These are phyloP conservation scores for Meriones psammophilus DNA, from an alignment of 2,797 vertebrate species.

Conservation along the genomic window DNA sequence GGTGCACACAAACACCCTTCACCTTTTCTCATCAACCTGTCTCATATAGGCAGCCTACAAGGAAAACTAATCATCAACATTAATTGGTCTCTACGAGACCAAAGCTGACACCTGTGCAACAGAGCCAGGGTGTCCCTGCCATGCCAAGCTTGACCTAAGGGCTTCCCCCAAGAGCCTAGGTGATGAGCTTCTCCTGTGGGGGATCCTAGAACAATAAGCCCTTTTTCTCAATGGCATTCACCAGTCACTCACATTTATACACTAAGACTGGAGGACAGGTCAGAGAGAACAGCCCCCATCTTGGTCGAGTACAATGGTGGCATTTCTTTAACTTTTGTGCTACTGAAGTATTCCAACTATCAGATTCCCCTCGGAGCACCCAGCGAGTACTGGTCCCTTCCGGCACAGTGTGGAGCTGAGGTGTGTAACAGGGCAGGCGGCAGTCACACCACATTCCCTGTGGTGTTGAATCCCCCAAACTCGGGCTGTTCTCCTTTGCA, in stretches of 20 bases:
- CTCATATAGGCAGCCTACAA: too few relatives aligned
- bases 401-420: not conserved
- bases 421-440: not conserved
- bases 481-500: not conserved
- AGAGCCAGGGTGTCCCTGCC: not conserved
- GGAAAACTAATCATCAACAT: not conserved
- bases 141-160: not conserved
- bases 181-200: not conserved
- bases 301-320: not conserved
- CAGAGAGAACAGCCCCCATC: not conserved
- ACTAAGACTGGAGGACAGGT: not conserved
- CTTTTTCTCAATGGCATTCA: not conserved
- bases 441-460: not conserved
- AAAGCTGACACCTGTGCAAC: not conserved
- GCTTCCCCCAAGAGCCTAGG: not conserved
- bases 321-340: not conserved
- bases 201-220: not conserved
- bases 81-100: not conserved
- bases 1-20: not conserved
- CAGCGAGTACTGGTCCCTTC: not conserved
- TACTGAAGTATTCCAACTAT: not conserved
- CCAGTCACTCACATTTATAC: not conserved
- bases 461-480: not conserved
- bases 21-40: not conserved
- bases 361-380: not conserved